phyloP scores from a whole-genome alignment of 2,113 vertebrate genomes.

The human (Homo sapiens) region DNA sequence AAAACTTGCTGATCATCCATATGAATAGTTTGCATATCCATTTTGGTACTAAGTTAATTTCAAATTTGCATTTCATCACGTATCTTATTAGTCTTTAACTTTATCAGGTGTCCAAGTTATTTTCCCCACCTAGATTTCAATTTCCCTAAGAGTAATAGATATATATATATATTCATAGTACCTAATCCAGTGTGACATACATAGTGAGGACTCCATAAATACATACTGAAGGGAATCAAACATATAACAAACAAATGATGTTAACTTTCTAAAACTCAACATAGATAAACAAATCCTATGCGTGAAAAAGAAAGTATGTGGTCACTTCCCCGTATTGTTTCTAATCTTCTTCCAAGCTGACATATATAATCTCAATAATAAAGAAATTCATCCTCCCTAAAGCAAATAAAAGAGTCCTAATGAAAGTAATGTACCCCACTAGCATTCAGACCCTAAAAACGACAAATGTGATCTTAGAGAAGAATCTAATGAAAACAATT shows the following conservation, averaged over 20 bases:
- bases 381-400: conserved; percentile 69
- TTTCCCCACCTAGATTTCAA: neutral
- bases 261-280: conserved; percentile 64
- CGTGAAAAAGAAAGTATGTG: neutral
- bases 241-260: neutral
- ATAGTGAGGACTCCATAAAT: neutral
- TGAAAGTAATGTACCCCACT: conserved; percentile 86
- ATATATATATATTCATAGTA: neutral
- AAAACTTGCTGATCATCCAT: neutral
- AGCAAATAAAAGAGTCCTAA: conserved; percentile 73
- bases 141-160: neutral
- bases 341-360: conserved; percentile 73
- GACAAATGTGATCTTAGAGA: conserved; percentile 91
- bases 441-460: conserved; percentile 88
- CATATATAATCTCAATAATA: conserved; percentile 71
- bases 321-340: conserved; percentile 41
- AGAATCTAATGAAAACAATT: conserved; percentile 97
- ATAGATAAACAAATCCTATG: conserved; percentile 47
- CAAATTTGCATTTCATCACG: neutral
- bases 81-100: neutral
- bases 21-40: neutral
- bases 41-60: neutral
- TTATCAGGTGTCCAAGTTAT: neutral
- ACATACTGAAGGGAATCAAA: neutral
- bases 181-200: neutral